Evolutionary conservation across 2,888 invertebrate genomes (phyloP).

Genomic region (Colletes collaris): DNA sequence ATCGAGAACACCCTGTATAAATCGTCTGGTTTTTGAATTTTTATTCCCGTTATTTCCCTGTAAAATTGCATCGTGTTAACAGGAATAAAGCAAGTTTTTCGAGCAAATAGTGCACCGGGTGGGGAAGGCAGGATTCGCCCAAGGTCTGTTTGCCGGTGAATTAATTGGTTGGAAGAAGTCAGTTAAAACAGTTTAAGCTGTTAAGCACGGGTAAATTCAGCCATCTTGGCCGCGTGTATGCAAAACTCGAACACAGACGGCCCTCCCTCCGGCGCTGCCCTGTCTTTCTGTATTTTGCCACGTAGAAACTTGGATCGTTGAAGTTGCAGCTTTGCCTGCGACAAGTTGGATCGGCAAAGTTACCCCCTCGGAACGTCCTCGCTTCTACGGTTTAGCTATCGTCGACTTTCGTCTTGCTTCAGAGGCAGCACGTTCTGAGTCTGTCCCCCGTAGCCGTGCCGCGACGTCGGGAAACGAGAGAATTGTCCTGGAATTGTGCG

Average conservation of each 20-base stretch:
- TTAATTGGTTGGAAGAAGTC: constrained; percentile 38
- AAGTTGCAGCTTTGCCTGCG: constrained; percentile 63
- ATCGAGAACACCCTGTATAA: no score
- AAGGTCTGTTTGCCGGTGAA: not conserved
- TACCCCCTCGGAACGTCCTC: constrained; percentile 43
- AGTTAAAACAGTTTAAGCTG: constrained; percentile 44
- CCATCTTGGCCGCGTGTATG: constrained; percentile 15
- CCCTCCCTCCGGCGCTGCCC: not conserved
- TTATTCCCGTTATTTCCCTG: no score
- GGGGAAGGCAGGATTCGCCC: no score
- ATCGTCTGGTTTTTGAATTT: no score
- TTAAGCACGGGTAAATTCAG: constrained; percentile 39
- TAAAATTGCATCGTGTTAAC: no score
- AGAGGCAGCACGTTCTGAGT: constrained; percentile 49
- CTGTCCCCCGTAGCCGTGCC: constrained; percentile 39
- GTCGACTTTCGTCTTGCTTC: constrained; percentile 42
- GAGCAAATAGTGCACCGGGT: no score
- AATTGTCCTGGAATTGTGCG: constrained; percentile 51
- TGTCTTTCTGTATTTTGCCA: constrained; percentile 39
- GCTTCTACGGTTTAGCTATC: constrained; percentile 34
- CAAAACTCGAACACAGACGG: constrained; percentile 19
- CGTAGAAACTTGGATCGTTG: constrained; percentile 57
- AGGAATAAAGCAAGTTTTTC: no score
- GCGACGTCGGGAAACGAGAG: constrained; percentile 38
- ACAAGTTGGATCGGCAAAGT: constrained; percentile 66